Conservation (phyloP, 2,113 vertebrate genomes). For the Trichechus manatus region DNA sequence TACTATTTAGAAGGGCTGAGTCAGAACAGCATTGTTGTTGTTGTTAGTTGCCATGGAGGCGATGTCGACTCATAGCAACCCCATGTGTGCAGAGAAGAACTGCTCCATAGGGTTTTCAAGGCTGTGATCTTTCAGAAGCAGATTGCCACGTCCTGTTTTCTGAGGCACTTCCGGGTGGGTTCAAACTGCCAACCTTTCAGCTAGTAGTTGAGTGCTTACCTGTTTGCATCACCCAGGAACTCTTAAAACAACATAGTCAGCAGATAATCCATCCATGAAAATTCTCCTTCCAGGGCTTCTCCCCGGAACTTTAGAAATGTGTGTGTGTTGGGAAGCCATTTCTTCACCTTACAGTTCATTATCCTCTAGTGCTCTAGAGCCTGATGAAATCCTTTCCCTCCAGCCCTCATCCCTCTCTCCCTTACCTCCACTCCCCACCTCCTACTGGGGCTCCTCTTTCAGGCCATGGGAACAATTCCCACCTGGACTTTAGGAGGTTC, state of each 20-base stretch:
- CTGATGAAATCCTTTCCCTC: neutral
- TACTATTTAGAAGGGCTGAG: neutral
- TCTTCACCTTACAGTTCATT: slow-evolving; percentile 7
- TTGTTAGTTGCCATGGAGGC: no score
- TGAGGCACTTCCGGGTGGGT: no score
- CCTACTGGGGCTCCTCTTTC: neutral
- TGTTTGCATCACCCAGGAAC: no score
- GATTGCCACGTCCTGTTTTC: no score
- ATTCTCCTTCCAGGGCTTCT: neutral
- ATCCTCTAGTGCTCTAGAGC: neutral
- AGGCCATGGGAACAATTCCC: neutral
- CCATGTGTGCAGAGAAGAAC: no score
- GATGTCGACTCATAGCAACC: no score
- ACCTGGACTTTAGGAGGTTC: neutral
- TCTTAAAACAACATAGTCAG: neutral
- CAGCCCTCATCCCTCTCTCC: neutral
- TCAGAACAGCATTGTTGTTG: neutral
- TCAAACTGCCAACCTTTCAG: no score
- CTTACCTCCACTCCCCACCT: neutral
- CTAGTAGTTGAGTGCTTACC: no score
- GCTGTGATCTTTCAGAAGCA: no score
- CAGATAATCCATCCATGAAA: neutral
- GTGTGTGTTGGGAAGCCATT: neutral
- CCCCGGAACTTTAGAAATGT: neutral
- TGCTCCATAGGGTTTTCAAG: no score